Percentiles rank a stretch among this genome's conserved stretches.
phyloP scores from a whole-genome alignment of 2,113 vertebrate species.

The Chamaea fasciata region DNA sequence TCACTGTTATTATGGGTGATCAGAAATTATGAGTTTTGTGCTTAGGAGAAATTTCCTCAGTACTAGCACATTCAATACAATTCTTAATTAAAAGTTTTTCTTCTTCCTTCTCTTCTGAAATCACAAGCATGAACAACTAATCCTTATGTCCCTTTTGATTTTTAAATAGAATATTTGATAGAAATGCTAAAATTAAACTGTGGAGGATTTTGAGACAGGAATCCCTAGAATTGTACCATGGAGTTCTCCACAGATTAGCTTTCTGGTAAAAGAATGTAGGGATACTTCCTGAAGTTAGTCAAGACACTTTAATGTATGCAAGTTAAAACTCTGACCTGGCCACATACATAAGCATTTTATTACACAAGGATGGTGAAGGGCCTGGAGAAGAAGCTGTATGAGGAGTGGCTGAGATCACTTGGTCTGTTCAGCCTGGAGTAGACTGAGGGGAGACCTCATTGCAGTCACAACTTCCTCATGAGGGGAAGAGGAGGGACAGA shows the following conservation, averaged over 20 bases:
- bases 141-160: background rate
- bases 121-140: background rate
- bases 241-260: background rate
- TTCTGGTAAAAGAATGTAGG: background rate
- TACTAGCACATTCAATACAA: background rate
- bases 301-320: background rate
- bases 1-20: background rate
- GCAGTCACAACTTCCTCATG: fast-evolving
- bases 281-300: background rate
- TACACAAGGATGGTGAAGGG: too few relatives aligned
- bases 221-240: background rate
- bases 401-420: fast-evolving
- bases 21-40: background rate
- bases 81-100: background rate
- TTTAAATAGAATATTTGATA: background rate
- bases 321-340: background rate
- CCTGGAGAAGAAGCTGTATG: fast-evolving
- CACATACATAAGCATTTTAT: background rate
- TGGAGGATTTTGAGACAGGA: background rate
- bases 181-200: background rate
- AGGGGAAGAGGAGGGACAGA: fast-evolving
- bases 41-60: background rate
- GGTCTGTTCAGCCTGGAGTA: background rate
- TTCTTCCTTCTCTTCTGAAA: background rate
- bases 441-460: background rate